Evolutionary conservation across 2,113 vertebrate genomes (phyloP).

Genomic region (Sphaerodactylus townsendi): DNA sequence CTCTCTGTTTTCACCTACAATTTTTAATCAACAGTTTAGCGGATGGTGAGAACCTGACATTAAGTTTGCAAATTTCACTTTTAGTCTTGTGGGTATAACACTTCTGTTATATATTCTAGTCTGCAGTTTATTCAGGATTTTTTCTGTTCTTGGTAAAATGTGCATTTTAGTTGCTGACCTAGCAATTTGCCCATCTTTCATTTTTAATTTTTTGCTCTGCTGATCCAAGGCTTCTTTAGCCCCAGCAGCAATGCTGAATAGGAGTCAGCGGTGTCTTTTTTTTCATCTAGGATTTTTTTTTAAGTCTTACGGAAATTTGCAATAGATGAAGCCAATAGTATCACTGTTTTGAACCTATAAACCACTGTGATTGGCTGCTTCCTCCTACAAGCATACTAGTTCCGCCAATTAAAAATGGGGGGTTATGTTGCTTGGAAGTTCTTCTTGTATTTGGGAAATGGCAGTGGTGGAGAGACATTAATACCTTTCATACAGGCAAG

Average conservation of each 20-base stretch:
- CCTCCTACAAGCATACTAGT: neutral
- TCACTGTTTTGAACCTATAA: neutral
- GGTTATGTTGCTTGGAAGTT: neutral
- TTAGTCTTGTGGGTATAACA: neutral
- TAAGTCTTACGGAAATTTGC: neutral
- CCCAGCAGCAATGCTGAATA: conserved; percentile 8
- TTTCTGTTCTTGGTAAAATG: neutral
- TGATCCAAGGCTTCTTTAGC: conserved; percentile 17
- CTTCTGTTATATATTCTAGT: neutral
- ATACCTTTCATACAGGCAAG: neutral
- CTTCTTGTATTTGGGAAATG: neutral
- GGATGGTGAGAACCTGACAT: neutral
- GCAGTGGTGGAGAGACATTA: too few relatives aligned
- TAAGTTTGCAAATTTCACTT: neutral
- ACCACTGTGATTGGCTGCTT: neutral
- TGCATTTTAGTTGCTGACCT: conserved; percentile 13
- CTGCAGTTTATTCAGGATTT: neutral
- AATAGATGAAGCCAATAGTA: neutral
- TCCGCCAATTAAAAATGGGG: neutral
- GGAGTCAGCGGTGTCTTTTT: neutral
- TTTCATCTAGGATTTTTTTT: neutral
- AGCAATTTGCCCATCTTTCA: conserved; percentile 15
- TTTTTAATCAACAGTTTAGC: neutral
- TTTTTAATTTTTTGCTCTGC: conserved; percentile 29
- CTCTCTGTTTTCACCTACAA: neutral